phyloP scores from a whole-genome alignment of 2,888 invertebrate genomes.

The Lagria hirta region DNA sequence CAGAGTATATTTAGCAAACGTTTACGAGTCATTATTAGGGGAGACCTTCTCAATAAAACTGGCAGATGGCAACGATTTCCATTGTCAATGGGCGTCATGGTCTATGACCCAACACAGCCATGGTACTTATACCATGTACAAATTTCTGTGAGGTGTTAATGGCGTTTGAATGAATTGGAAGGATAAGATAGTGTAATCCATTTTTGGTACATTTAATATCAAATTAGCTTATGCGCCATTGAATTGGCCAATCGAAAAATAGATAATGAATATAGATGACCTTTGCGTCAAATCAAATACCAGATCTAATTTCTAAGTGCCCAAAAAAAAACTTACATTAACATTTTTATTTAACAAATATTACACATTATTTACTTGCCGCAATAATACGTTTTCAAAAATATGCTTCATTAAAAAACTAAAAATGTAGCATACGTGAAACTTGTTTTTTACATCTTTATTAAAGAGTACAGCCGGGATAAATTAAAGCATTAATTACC shows the following conservation, averaged over 20 bases:
- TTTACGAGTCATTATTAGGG: constrained; percentile 50
- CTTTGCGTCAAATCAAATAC: no score
- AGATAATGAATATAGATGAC: no score
- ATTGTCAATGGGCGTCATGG: constrained; percentile 53
- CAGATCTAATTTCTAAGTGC: no score
- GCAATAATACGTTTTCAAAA: no score
- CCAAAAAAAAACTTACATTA: no score
- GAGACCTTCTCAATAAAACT: constrained; percentile 46
- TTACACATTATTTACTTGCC: no score
- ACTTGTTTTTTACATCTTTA: no score
- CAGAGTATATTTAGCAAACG: constrained; percentile 53
- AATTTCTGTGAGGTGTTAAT: constrained; percentile 32
- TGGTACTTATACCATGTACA: constrained; percentile 37
- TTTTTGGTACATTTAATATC: constrained; percentile 50
- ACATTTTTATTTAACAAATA: no score
- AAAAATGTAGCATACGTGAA: no score
- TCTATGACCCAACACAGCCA: constrained; percentile 50
- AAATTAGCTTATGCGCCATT: constrained; percentile 53
- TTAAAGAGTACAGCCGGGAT: no score
- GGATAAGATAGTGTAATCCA: constrained; percentile 32
- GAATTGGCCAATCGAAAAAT: constrained; percentile 27
- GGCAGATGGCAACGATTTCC: constrained; percentile 52
- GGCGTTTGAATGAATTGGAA: constrained; percentile 18
- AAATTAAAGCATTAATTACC: no score
- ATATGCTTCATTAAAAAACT: no score